phyloP scores from a whole-genome alignment of 2,797 vertebrate species.

The Eurystomus glaucurus region DNA sequence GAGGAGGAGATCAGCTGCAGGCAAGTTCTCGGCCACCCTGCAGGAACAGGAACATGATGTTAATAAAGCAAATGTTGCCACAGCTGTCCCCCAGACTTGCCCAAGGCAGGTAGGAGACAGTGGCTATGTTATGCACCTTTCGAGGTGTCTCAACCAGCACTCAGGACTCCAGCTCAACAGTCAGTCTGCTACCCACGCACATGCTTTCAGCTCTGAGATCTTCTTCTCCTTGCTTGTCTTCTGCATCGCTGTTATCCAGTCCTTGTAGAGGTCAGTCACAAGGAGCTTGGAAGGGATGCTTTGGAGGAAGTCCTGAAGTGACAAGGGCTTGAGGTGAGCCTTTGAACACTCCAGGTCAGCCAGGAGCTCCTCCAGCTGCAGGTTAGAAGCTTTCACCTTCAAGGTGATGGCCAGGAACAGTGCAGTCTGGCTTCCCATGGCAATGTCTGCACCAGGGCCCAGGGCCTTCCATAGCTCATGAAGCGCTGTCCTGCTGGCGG shows the following conservation, averaged over 20 bases:
- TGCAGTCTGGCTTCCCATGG: background rate
- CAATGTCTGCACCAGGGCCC: accelerated
- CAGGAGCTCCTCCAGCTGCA: background rate
- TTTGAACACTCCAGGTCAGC: background rate
- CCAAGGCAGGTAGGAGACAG: background rate
- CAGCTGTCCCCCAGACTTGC: accelerated
- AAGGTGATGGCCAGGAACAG: background rate
- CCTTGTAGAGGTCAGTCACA: accelerated
- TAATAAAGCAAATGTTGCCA: background rate
- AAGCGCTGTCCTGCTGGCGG: background rate
- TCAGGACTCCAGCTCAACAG: too few species aligned
- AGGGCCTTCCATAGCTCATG: background rate
- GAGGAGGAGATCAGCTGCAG: background rate
- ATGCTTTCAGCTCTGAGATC: too few species aligned
- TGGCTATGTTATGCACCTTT: too few species aligned
- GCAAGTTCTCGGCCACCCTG: background rate
- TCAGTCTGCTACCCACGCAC: too few species aligned
- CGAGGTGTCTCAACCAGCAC: too few species aligned
- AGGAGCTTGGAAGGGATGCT: background rate
- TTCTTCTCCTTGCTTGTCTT: background rate
- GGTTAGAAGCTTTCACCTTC: background rate
- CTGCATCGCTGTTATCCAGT: accelerated
- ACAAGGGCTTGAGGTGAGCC: background rate
- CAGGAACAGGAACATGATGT: background rate
- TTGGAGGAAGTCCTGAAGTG: accelerated